These are phyloP conservation scores for Pseudorectes ferrugineus DNA, from an alignment of 2,113 vertebrate genomes.

Conservation along the genomic window DNA sequence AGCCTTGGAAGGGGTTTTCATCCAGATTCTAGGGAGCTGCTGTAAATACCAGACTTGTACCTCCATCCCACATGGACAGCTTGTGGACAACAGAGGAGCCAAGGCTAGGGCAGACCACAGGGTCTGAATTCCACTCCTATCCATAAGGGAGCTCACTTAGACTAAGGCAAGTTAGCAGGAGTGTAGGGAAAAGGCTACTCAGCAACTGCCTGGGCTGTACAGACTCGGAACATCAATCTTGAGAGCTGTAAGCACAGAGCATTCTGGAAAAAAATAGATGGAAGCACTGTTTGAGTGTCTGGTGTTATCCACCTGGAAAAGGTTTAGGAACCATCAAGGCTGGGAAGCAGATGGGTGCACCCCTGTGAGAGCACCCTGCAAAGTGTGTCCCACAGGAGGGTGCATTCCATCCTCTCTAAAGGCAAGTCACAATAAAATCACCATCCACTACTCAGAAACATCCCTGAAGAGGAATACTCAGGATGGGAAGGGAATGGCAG, in stretches of 20 bases:
- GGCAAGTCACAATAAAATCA: neutral
- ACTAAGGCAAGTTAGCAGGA: neutral
- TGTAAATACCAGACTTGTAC: neutral
- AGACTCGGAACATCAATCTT: neutral
- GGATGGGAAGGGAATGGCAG: neutral
- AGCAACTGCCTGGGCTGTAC: neutral
- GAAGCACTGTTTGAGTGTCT: neutral
- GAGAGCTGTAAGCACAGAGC: neutral
- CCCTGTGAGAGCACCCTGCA: neutral
- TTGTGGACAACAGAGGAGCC: neutral
- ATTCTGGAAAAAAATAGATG: neutral
- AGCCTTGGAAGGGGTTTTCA: neutral
- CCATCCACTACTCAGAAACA: neutral
- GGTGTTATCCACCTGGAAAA: neutral
- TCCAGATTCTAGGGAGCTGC: neutral
- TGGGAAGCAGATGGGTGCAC: neutral
- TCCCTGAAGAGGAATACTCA: neutral
- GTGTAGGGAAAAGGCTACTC: neutral
- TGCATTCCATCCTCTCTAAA: neutral
- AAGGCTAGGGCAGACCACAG: fast-evolving
- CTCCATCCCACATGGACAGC: fast-evolving
- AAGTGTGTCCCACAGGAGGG: neutral
- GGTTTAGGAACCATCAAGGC: neutral
- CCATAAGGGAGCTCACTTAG: neutral
- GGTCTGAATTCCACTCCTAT: neutral